These are phyloP conservation scores for Pteronotus mesoamericanus DNA, from an alignment of 2,797 vertebrate genomes.

Conservation along the genomic window DNA sequence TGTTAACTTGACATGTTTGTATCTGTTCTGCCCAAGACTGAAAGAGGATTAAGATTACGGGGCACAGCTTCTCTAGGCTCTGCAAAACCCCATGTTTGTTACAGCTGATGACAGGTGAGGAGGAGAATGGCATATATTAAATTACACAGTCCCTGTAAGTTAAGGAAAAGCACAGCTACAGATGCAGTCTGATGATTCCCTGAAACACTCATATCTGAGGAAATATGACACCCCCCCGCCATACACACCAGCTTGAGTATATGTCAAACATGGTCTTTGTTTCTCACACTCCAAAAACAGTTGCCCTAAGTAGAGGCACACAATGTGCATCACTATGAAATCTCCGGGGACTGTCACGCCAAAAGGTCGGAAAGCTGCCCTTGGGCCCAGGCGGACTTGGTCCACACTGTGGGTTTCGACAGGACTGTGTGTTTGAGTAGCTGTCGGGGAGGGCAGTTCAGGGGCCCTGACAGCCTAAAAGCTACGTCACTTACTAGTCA, in stretches of 20 bases:
- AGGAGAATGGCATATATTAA: background rate
- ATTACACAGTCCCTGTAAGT: background rate
- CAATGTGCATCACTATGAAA: background rate
- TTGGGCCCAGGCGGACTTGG: background rate
- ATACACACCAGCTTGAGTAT: background rate
- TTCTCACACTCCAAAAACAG: conserved; percentile 1
- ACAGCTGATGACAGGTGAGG: background rate
- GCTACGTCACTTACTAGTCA: background rate
- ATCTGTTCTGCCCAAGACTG: background rate
- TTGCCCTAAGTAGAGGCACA: background rate
- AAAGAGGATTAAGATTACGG: background rate
- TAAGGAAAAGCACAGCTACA: background rate
- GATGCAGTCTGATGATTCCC: background rate
- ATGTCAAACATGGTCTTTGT: background rate
- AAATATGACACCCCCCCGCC: background rate
- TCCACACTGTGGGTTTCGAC: background rate
- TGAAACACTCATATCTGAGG: background rate
- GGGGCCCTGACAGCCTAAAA: background rate
- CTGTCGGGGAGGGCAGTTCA: background rate
- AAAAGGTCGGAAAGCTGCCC: background rate
- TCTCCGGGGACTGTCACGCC: background rate
- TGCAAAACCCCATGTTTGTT: background rate
- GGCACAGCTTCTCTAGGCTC: background rate
- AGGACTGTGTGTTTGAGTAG: background rate
- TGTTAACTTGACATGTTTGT: background rate